These are phyloP conservation scores for Creontiades dilutus DNA, from an alignment of 2,888 invertebrate genomes.

Conservation along the genomic window DNA sequence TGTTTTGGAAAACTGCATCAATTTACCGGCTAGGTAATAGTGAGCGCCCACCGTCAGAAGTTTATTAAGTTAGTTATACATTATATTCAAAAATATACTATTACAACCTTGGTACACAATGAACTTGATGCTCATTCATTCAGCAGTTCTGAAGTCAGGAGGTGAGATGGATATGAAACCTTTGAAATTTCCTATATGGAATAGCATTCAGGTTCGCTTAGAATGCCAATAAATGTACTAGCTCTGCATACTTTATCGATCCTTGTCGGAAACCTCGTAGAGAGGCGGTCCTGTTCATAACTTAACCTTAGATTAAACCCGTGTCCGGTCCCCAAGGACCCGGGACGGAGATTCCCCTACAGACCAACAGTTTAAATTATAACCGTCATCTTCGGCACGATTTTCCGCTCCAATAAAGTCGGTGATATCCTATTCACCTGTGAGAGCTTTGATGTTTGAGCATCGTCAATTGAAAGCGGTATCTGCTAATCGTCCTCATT, in stretches of 20 bases:
- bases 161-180: too few relatives aligned
- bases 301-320: conserved; percentile 32
- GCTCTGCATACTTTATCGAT: background rate
- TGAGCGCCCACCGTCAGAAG: too few relatives aligned
- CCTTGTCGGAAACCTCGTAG: background rate
- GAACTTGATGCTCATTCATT: too few relatives aligned
- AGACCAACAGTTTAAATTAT: background rate
- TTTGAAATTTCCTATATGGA: too few relatives aligned
- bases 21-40: too few relatives aligned
- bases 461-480: background rate
- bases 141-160: too few relatives aligned
- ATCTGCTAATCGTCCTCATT: background rate
- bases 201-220: too few relatives aligned
- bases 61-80: too few relatives aligned
- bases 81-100: too few relatives aligned
- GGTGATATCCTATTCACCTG: background rate
- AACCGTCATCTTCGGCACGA: background rate
- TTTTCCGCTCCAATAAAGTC: conserved; percentile 29
- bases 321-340: conserved; percentile 2
- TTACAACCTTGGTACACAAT: too few relatives aligned
- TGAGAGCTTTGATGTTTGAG: background rate
- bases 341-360: background rate
- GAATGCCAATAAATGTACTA: background rate
- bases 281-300: background rate
- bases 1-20: too few relatives aligned